Conservation (phyloP, 2,888 invertebrate species). For the Meandrusa payeni region DNA sequence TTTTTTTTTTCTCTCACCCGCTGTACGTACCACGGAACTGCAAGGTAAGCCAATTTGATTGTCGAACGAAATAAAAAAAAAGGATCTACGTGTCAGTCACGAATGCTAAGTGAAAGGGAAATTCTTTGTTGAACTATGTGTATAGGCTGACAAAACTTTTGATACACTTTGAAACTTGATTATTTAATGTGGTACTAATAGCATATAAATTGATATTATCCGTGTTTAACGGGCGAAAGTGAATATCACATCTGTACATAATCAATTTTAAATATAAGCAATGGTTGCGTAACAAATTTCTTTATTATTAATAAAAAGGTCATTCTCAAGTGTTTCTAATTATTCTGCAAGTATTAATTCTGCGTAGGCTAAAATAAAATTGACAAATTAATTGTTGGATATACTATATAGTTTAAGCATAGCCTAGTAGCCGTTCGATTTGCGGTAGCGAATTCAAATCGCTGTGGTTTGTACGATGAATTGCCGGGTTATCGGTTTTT, state of each 20-base stretch:
- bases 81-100: constrained; percentile 70
- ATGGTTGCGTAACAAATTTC: constrained; percentile 15
- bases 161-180: constrained; percentile 32
- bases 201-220: constrained; percentile 5
- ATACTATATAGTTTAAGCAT: no score
- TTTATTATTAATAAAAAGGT: constrained; percentile 18
- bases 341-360: no score
- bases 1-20: constrained; percentile 40
- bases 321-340: constrained; percentile 15
- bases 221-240: constrained; percentile 11
- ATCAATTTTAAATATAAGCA: constrained; percentile 1
- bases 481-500: no score
- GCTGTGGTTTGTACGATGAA: no score
- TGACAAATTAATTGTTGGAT: no score
- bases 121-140: constrained; percentile 68
- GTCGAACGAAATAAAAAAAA: constrained; percentile 54
- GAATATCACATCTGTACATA: constrained; percentile 3
- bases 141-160: constrained; percentile 47
- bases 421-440: no score
- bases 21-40: constrained; percentile 42
- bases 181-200: constrained; percentile 9
- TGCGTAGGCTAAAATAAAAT: not conserved
- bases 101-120: constrained; percentile 75
- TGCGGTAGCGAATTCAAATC: no score
- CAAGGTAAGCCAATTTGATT: constrained; percentile 57